phyloP scores from a whole-genome alignment of 2,113 vertebrate genomes.

The Alosa alosa region DNA sequence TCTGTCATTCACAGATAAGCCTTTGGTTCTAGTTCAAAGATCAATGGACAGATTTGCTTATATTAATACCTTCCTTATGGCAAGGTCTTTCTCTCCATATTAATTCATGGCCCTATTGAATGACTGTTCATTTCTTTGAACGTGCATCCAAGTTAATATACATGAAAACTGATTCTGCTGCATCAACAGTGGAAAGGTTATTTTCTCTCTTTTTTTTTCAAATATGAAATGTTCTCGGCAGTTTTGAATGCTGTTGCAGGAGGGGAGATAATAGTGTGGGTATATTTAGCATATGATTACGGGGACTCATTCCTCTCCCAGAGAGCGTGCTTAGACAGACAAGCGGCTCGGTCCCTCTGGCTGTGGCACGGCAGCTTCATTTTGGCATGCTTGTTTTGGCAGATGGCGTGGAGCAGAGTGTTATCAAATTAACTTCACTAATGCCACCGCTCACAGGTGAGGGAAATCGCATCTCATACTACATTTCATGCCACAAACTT shows the following conservation, averaged over 20 bases:
- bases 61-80: neutral
- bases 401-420: slow-evolving; percentile 6
- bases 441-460: neutral
- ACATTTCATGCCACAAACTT: neutral
- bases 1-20: slow-evolving; percentile 12
- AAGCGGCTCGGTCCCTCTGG: neutral
- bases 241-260: slow-evolving; percentile 16
- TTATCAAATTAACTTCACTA: slow-evolving; percentile 23
- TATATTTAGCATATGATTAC: slow-evolving; percentile 27
- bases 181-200: neutral
- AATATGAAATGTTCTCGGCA: slow-evolving; percentile 19
- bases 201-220: neutral
- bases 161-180: neutral
- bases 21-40: slow-evolving; percentile 20
- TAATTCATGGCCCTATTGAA: slow-evolving; percentile 11
- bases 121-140: neutral
- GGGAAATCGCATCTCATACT: neutral
- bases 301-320: neutral
- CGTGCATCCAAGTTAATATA: neutral
- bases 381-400: slow-evolving; percentile 6
- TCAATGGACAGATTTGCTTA: slow-evolving; percentile 29
- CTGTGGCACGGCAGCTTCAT: neutral
- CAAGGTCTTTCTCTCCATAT: neutral
- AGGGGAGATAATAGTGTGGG: slow-evolving; percentile 9
- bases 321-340: neutral